A percentile compares a stretch with the other conserved stretches of the same genome.
Evolutionary conservation across 2,797 vertebrate species (phyloP).

Genomic region (Molossus alvarezi): DNA sequence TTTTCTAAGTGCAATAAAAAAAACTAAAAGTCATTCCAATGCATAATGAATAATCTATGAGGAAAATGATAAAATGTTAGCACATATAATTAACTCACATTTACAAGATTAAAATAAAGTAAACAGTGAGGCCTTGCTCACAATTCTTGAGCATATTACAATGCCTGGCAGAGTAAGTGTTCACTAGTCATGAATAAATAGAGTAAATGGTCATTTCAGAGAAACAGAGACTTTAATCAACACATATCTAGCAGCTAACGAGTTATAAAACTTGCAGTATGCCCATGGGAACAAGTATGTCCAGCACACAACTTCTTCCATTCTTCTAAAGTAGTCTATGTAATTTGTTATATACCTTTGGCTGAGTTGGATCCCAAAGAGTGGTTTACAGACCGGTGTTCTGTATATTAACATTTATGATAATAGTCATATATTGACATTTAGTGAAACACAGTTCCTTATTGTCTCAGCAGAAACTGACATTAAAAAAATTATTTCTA

Average conservation of each 20-base stretch:
- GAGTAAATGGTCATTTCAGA: conserved; percentile 56
- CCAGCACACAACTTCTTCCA: not conserved
- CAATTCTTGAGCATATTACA: not conserved
- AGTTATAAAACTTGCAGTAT: conserved; percentile 22
- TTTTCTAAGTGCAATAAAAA: conserved; percentile 16
- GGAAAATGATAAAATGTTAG: conserved; percentile 35
- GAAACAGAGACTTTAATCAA: conserved; percentile 25
- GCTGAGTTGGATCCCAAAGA: conserved; percentile 6
- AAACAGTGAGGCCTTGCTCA: not conserved
- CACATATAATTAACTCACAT: not conserved
- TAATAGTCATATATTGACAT: not conserved
- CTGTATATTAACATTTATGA: conserved; percentile 12
- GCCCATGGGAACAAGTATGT: not conserved
- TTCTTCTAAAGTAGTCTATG: not conserved
- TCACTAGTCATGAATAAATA: too few species aligned
- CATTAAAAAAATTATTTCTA: conserved; percentile 47
- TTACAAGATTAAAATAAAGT: conserved; percentile 67
- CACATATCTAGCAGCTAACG: not conserved
- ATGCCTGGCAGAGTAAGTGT: not conserved
- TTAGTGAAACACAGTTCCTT: conserved; percentile 46
- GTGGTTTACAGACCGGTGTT: not conserved
- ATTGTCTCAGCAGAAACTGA: conserved; percentile 39
- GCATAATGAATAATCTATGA: conserved; percentile 40
- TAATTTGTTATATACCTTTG: conserved; percentile 19
- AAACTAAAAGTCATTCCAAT: conserved; percentile 33